These are phyloP conservation scores for Drosophila obscura DNA, from an alignment of 1,140 invertebrate species.

Conservation along the genomic window DNA sequence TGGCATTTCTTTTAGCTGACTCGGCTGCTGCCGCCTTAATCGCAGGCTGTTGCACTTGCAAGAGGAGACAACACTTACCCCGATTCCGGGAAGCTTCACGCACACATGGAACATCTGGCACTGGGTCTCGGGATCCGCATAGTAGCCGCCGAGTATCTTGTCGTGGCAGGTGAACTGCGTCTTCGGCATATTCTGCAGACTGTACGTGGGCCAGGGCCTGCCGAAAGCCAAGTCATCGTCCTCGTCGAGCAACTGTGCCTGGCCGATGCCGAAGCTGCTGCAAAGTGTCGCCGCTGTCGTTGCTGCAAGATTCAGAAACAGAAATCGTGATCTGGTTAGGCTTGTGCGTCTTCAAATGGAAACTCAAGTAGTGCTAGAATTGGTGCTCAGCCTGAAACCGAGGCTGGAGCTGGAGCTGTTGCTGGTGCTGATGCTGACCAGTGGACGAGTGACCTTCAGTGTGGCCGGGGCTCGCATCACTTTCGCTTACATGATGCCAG, in stretches of 20 bases:
- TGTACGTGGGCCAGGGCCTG: slow-evolving; percentile 87
- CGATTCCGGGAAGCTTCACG: slow-evolving; percentile 91
- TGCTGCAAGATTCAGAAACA: slow-evolving; percentile 48
- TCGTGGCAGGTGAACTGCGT: slow-evolving; percentile 94
- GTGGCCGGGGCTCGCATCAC: slow-evolving; percentile 47
- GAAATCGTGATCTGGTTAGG: slow-evolving; percentile 59
- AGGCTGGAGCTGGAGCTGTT: slow-evolving; percentile 3
- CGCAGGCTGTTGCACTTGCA: slow-evolving; percentile 28
- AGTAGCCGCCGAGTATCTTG: slow-evolving; percentile 95
- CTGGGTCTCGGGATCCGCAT: slow-evolving; percentile 94
- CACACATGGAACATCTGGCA: slow-evolving; percentile 97
- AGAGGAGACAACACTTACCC: slow-evolving; percentile 85
- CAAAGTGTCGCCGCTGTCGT: slow-evolving; percentile 51
- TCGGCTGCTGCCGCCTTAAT: slow-evolving; percentile 21
- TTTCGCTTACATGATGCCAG: slow-evolving; percentile 63
- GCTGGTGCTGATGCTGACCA: slow-evolving; percentile 26
- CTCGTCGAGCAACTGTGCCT: slow-evolving; percentile 69
- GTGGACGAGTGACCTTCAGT: slow-evolving; percentile 67
- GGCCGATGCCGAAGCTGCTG: slow-evolving; percentile 27
- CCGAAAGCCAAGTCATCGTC: slow-evolving; percentile 68
- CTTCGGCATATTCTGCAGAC: slow-evolving; percentile 91
- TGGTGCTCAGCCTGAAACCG: slow-evolving; percentile 1
- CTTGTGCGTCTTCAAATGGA: slow-evolving; percentile 31
- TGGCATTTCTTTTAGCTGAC: not conserved
- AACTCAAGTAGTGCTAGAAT: slow-evolving; percentile 50